These are phyloP conservation scores for Rhegmatorhina hoffmannsi DNA, from an alignment of 2,113 vertebrate genomes.

Conservation along the genomic window DNA sequence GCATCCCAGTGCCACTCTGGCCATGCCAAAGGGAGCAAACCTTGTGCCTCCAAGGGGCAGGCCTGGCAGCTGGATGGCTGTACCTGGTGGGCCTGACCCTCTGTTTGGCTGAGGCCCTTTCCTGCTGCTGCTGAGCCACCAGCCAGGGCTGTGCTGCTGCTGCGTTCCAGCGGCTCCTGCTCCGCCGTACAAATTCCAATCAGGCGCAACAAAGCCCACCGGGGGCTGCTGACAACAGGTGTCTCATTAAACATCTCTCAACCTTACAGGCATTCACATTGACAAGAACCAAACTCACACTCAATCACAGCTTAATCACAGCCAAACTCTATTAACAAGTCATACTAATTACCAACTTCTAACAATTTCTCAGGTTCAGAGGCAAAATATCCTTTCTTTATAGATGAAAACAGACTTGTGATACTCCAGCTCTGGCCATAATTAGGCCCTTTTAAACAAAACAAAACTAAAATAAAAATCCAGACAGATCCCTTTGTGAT, in stretches of 20 bases:
- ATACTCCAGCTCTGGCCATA: conserved; percentile 62
- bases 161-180: not conserved
- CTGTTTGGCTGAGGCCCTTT: rapidly evolving
- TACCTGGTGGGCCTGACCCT: rapidly evolving
- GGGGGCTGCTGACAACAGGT: conserved; percentile 74
- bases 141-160: not conserved
- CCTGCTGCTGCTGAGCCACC: rapidly evolving
- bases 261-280: conserved; percentile 72
- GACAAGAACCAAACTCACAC: conserved; percentile 74
- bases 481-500: conserved; percentile 7
- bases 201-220: conserved; percentile 58
- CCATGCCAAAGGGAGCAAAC: not conserved
- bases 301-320: conserved; percentile 79
- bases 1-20: not conserved
- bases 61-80: rapidly evolving
- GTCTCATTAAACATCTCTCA: conserved; percentile 77
- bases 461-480: conserved; percentile 36
- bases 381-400: conserved; percentile 71
- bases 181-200: conserved; percentile 31
- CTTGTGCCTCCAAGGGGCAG: rapidly evolving
- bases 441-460: conserved; percentile 68
- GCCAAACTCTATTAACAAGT: conserved; percentile 83
- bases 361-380: conserved; percentile 72
- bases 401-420: conserved; percentile 68
- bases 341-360: conserved; percentile 82